Conservation (phyloP, 2,888 invertebrate species). For the Yponomeuta evonymella region DNA sequence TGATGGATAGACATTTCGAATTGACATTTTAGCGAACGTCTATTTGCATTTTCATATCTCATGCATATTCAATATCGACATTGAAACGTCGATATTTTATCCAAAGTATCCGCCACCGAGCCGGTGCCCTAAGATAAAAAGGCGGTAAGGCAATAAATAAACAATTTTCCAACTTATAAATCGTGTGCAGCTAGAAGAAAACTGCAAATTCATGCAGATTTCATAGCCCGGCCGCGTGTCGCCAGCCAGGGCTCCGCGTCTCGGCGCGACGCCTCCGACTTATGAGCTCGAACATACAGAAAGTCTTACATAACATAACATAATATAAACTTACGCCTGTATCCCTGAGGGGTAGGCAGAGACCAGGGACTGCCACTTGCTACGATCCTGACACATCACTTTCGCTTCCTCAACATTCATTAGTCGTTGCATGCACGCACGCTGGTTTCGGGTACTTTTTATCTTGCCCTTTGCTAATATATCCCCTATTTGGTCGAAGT, state of each 20-base stretch:
- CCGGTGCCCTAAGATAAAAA: background rate
- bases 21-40: background rate
- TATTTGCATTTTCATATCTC: background rate
- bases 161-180: constrained; percentile 62
- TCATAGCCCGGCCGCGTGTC: constrained; percentile 45
- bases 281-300: background rate
- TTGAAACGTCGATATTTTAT: background rate
- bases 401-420: no score
- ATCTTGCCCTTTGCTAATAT: no score
- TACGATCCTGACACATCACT: no score
- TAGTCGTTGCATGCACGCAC: no score
- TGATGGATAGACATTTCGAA: background rate
- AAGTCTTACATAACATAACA: no score
- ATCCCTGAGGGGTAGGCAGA: no score
- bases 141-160: constrained; percentile 46
- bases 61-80: background rate
- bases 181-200: constrained; percentile 59
- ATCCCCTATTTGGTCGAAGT: no score
- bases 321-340: no score
- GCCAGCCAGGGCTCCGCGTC: background rate
- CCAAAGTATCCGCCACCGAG: background rate
- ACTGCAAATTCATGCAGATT: constrained; percentile 70
- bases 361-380: no score
- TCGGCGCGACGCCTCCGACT: background rate
- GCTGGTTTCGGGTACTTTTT: no score